Conservation (phyloP, 2,113 vertebrate genomes). For the Semicossyphus pulcher region DNA sequence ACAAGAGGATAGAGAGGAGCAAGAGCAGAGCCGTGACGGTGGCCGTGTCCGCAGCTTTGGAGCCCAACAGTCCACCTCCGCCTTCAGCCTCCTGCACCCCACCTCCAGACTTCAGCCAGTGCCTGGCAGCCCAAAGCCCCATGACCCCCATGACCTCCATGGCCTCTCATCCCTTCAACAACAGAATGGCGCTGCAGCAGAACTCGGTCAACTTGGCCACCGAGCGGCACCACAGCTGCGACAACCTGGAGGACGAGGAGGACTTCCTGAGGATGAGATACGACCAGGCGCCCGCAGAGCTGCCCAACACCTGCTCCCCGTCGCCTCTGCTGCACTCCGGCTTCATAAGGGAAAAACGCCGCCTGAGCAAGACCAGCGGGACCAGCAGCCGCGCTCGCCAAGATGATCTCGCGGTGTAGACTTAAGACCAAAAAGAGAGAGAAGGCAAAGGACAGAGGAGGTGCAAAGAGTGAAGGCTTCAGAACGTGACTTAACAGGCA, state of each 20-base stretch:
- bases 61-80: conserved; percentile 62
- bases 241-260: conserved; percentile 78
- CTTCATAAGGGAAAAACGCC: conserved; percentile 88
- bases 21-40: conserved; percentile 36
- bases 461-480: background rate
- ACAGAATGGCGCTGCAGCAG: conserved; percentile 91
- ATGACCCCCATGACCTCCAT: conserved; percentile 69
- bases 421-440: conserved; percentile 1
- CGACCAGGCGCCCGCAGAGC: conserved; percentile 69
- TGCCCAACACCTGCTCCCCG: conserved; percentile 70
- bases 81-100: conserved; percentile 85
- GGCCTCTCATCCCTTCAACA: conserved; percentile 88
- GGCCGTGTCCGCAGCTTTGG: conserved; percentile 47
- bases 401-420: conserved; percentile 91
- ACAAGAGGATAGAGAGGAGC: conserved; percentile 52
- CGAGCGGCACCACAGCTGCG: conserved; percentile 84
- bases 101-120: conserved; percentile 92
- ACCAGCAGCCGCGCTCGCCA: conserved; percentile 89
- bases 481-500: background rate
- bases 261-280: conserved; percentile 88
- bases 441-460: background rate
- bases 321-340: conserved; percentile 72
- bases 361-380: conserved; percentile 90
- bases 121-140: conserved; percentile 74
- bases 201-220: conserved; percentile 92